These are phyloP conservation scores for Helicoverpa zea DNA, from an alignment of 1,140 invertebrate species.

Conservation along the genomic window DNA sequence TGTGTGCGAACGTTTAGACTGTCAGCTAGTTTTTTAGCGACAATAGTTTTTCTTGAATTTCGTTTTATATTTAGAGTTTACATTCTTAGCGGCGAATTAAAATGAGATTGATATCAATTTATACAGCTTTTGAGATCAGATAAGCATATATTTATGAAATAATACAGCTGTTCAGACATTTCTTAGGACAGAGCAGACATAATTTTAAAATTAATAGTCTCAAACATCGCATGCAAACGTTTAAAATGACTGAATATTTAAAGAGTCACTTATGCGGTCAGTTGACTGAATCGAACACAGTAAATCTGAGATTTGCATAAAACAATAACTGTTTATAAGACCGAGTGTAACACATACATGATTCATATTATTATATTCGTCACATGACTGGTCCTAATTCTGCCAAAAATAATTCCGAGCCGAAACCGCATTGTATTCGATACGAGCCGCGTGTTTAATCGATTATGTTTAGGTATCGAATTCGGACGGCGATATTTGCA, in stretches of 20 bases:
- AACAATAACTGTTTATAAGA: conserved; percentile 31
- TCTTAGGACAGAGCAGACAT: not conserved
- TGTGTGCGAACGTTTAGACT: conserved; percentile 31
- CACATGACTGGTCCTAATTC: conserved; percentile 51
- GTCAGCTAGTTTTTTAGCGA: conserved; percentile 19
- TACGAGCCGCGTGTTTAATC: conserved; percentile 77
- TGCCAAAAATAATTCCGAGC: conserved; percentile 65
- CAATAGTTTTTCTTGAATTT: conserved; percentile 30
- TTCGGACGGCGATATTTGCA: conserved; percentile 62
- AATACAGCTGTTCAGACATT: not conserved
- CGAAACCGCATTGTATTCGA: conserved; percentile 71
- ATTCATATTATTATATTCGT: conserved; percentile 27
- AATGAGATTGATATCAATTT: conserved; percentile 13
- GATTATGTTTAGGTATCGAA: conserved; percentile 81
- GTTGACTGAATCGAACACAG: not conserved
- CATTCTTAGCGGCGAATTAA: not conserved
- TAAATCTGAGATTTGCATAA: conserved; percentile 11
- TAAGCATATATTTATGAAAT: not conserved
- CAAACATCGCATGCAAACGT: too few relatives aligned
- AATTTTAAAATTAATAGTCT: too few relatives aligned
- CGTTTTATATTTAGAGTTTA: conserved; percentile 8
- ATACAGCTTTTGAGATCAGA: not conserved
- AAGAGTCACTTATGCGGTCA: too few relatives aligned
- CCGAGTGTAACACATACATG: not conserved
- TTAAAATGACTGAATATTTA: too few relatives aligned